Percentiles rank a stretch among this genome's conserved stretches.
Evolutionary conservation across 2,797 vertebrate genomes (phyloP).

Genomic region (Mus caroli): DNA sequence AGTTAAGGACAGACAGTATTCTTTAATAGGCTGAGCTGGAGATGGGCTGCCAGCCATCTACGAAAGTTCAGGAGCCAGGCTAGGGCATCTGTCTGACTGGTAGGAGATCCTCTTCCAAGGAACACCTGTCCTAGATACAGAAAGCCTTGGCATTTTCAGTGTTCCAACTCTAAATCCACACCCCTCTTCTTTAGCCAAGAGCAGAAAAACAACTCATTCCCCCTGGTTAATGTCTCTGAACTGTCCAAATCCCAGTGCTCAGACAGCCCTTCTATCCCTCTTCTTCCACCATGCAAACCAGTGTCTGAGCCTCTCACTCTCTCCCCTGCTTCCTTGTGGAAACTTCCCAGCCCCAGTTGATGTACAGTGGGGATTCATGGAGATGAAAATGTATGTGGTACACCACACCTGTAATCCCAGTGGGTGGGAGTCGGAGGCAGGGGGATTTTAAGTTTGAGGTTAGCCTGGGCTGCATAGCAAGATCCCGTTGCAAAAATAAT

Average conservation of each 20-base stretch:
- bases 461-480: neutral
- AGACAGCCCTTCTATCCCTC: neutral
- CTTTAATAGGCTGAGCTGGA: constrained; percentile 49
- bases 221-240: constrained; percentile 13
- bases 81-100: neutral
- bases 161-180: constrained; percentile 51
- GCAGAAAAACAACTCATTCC: constrained; percentile 1
- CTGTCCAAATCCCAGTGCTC: neutral
- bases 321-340: neutral
- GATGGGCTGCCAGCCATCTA: constrained; percentile 48
- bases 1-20: constrained; percentile 32
- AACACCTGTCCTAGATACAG: constrained; percentile 10
- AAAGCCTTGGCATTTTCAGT: constrained; percentile 19
- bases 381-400: neutral
- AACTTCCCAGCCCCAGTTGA: neutral
- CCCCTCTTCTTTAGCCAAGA: constrained; percentile 11
- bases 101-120: neutral
- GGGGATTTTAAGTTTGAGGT: neutral
- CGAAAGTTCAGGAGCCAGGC: constrained; percentile 4
- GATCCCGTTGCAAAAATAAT: neutral
- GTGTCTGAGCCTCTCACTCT: neutral
- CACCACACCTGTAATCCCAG: neutral
- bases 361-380: neutral
- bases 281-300: neutral
- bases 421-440: neutral